A percentile compares a stretch with the other conserved stretches of the same genome.
Evolutionary conservation across 2,888 invertebrate species (phyloP).

Genomic region (Cephus rjabovi): DNA sequence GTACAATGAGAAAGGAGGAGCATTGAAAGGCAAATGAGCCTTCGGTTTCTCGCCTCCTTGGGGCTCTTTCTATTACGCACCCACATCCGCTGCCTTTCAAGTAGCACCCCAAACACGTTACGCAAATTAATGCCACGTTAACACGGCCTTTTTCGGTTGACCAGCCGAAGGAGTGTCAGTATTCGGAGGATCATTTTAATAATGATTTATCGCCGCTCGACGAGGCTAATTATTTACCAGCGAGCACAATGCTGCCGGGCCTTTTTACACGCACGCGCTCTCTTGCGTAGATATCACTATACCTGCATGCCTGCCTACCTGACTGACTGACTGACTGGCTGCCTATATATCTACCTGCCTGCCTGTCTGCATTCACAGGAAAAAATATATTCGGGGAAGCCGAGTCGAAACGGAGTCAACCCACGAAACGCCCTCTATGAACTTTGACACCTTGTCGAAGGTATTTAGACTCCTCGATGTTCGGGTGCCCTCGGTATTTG

Average conservation of each 20-base stretch:
- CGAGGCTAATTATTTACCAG: constrained; percentile 50
- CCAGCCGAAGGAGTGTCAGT: constrained; percentile 31
- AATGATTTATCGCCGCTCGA: constrained; percentile 49
- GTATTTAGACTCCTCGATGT: neutral
- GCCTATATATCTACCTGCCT: neutral
- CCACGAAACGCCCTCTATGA: neutral
- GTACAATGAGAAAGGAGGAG: constrained; percentile 41
- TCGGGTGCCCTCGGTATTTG: neutral
- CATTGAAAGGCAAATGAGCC: constrained; percentile 53
- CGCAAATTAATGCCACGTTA: constrained; percentile 51
- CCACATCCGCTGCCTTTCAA: constrained; percentile 50
- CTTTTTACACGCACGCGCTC: constrained; percentile 17
- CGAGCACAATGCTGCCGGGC: constrained; percentile 21
- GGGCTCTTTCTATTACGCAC: constrained; percentile 43
- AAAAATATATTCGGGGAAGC: neutral
- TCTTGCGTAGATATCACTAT: neutral
- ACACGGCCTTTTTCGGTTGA: constrained; percentile 33
- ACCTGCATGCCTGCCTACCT: neutral
- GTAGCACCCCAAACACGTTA: constrained; percentile 51
- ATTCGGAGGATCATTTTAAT: constrained; percentile 37
- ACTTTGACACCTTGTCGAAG: neutral
- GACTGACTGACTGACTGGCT: neutral
- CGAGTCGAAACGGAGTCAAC: neutral
- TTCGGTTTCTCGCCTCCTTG: constrained; percentile 29
- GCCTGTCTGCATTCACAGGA: neutral